phyloP scores from a whole-genome alignment of 2,113 vertebrate species.

The Phylloscopus trochiloides region DNA sequence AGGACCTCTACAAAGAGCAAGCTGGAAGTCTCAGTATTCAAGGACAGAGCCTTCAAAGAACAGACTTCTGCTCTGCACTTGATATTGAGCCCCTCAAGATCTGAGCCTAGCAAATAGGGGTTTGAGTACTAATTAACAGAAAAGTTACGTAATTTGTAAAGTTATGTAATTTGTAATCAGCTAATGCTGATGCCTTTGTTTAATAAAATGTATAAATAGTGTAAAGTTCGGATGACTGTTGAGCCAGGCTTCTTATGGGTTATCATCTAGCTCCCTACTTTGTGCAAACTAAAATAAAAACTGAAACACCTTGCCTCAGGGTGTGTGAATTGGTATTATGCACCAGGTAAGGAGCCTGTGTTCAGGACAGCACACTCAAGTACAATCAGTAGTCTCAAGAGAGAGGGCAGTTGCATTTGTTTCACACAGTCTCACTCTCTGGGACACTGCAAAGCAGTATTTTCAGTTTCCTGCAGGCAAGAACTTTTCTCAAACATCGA shows the following conservation, averaged over 20 bases:
- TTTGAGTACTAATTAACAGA: neutral
- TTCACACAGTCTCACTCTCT: neutral
- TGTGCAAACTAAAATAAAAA: neutral
- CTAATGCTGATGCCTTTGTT: neutral
- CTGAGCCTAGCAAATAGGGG: neutral
- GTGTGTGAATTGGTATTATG: neutral
- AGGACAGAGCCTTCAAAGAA: neutral
- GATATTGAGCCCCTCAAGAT: neutral
- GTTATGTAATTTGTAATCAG: neutral
- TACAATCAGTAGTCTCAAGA: neutral
- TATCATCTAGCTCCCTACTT: neutral
- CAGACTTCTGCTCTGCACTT: neutral
- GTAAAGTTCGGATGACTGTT: neutral
- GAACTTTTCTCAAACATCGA: accelerated
- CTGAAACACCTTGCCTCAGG: neutral
- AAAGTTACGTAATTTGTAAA: no score
- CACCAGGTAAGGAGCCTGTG: accelerated
- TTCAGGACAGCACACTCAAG: neutral
- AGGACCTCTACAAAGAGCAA: accelerated
- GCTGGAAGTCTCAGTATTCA: neutral
- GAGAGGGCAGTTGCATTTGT: neutral
- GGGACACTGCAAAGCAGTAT: neutral
- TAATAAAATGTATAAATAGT: neutral
- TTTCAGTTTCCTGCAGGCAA: neutral
- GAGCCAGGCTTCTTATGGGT: neutral